These are phyloP conservation scores for Hypothenemus hampei DNA, from an alignment of 1,140 invertebrate genomes.

Conservation along the genomic window DNA sequence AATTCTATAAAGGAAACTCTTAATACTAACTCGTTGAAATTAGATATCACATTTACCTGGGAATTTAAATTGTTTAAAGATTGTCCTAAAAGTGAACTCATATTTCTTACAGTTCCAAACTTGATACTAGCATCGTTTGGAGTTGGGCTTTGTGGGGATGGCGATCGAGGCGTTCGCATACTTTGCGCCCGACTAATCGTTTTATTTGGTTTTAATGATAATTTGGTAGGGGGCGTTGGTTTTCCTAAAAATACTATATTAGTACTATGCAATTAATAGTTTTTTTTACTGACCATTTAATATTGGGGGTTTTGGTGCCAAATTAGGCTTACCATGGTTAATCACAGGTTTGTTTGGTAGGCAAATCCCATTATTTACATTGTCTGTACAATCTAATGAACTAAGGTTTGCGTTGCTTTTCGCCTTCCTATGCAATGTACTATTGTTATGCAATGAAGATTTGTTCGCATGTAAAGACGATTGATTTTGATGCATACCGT, in stretches of 20 bases:
- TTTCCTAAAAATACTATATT: slow-evolving; percentile 29
- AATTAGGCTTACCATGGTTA: slow-evolving; percentile 53
- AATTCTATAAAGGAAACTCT: not conserved
- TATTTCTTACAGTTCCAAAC: slow-evolving; percentile 39
- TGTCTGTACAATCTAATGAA: slow-evolving; percentile 32
- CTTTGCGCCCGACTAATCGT: slow-evolving; percentile 51
- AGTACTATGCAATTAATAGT: not conserved
- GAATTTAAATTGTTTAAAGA: slow-evolving; percentile 24
- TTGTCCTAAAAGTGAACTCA: slow-evolving; percentile 35
- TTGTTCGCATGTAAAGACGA: slow-evolving; percentile 24
- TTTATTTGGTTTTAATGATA: slow-evolving; percentile 46
- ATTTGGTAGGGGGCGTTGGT: slow-evolving; percentile 40
- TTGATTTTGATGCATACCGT: slow-evolving; percentile 28
- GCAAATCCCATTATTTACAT: slow-evolving; percentile 22
- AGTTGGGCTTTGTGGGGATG: slow-evolving; percentile 38
- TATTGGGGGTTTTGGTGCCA: slow-evolving; percentile 53
- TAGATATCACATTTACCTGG: slow-evolving; percentile 1
- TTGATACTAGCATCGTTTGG: slow-evolving; percentile 22
- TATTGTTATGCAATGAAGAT: slow-evolving; percentile 35
- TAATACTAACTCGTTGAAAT: too few relatives aligned
- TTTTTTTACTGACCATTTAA: slow-evolving; percentile 42
- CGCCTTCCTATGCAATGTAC: slow-evolving; percentile 40
- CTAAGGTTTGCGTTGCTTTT: slow-evolving; percentile 42
- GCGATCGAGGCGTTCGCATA: slow-evolving; percentile 50
- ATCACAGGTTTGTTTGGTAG: slow-evolving; percentile 33